Evolutionary conservation across 1,140 invertebrate species (phyloP).

Genomic region (Sminthurinus signatus): DNA sequence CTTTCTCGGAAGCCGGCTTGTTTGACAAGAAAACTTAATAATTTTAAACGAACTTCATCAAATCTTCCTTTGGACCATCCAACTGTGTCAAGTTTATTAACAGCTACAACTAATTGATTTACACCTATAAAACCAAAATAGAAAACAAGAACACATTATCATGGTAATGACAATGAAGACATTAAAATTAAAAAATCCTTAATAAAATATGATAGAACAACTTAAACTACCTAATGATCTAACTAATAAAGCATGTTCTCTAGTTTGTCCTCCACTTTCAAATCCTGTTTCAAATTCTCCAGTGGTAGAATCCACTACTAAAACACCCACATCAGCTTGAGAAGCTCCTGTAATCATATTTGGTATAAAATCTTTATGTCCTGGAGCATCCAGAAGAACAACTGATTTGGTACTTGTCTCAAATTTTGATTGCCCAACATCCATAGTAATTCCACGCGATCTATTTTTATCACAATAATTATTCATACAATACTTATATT

Average conservation of each 20-base stretch:
- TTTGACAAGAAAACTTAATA: conserved; percentile 75
- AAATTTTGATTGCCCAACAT: conserved; percentile 88
- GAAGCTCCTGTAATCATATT: conserved; percentile 98
- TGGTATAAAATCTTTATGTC: conserved; percentile 97
- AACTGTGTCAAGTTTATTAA: conserved; percentile 80
- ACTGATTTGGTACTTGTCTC: conserved; percentile 80
- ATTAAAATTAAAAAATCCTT: no score
- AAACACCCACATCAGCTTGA: conserved; percentile 91
- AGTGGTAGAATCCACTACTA: conserved; percentile 86
- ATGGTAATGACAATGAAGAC: no score
- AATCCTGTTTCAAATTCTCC: conserved; percentile 99
- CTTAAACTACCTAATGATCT: conserved; percentile 77
- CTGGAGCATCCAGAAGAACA: conserved; percentile 90
- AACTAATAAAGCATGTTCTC: conserved; percentile 92
- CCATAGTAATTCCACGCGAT: conserved; percentile 88
- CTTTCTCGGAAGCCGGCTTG: conserved; percentile 89
- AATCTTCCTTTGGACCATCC: conserved; percentile 74
- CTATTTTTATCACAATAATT: no score
- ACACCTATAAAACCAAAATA: conserved; percentile 55
- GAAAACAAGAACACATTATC: no score
- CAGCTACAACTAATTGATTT: conserved; percentile 72
- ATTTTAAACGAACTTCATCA: conserved; percentile 74
- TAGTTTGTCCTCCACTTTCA: conserved; percentile 92
- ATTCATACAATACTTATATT: no score
- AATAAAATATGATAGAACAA: conserved; percentile 6